Evolutionary conservation across 2,797 vertebrate genomes (phyloP).

Genomic region (Pseudomugil tenellus): DNA sequence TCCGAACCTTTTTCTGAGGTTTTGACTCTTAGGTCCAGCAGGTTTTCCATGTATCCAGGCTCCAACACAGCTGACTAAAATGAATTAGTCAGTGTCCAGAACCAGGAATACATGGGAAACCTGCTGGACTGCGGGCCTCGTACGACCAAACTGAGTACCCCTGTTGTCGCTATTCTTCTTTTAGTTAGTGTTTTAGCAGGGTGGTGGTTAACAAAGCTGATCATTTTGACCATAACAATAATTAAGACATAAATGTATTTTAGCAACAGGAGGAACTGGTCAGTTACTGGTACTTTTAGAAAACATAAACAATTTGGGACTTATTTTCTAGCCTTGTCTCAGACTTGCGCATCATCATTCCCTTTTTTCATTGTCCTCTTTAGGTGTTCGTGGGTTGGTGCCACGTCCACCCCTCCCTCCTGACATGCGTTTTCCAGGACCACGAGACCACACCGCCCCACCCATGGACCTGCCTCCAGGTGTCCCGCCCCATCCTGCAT

Average conservation of each 20-base stretch:
- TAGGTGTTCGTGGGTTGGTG: constrained; percentile 76
- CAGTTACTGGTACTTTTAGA: not conserved
- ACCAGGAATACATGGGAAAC: too few relatives aligned
- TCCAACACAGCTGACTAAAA: too few relatives aligned
- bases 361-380: not conserved
- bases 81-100: too few relatives aligned
- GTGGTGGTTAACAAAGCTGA: not conserved
- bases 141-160: too few relatives aligned
- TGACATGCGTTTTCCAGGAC: constrained; percentile 78
- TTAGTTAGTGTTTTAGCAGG: not conserved
- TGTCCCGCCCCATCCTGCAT: constrained; percentile 49
- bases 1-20: not conserved
- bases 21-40: not conserved
- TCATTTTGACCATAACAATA: not conserved
- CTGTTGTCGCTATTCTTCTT: not conserved
- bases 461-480: constrained; percentile 78
- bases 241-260: not conserved
- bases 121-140: too few relatives aligned
- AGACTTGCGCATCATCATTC: not conserved
- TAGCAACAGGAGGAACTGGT: not conserved
- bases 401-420: constrained; percentile 72
- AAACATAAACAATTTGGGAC: not conserved
- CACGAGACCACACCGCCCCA: constrained; percentile 79
- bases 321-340: not conserved
- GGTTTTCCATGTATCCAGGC: too few relatives aligned